Conservation (phyloP, 1,140 invertebrate species). For the Leptopilina clavipes region DNA sequence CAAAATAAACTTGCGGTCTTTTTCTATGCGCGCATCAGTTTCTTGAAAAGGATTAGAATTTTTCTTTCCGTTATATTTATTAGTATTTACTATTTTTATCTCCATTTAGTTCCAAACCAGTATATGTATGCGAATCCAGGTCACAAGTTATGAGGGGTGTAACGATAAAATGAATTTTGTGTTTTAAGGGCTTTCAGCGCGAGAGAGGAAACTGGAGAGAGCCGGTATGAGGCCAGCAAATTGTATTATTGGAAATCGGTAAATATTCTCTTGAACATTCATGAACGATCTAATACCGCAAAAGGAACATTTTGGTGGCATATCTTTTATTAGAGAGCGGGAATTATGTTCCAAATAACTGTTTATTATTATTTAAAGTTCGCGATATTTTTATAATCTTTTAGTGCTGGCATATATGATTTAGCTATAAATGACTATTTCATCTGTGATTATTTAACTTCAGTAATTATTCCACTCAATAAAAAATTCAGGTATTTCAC, state of each 20-base stretch:
- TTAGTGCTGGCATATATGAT: no score
- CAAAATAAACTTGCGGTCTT: background rate
- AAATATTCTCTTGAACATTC: background rate
- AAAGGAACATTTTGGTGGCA: background rate
- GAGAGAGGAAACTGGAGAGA: background rate
- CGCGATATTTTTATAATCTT: no score
- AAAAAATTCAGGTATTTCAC: no score
- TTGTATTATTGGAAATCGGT: slow-evolving; percentile 21
- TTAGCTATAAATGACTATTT: no score
- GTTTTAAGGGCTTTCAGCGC: slow-evolving; percentile 11
- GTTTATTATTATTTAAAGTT: no score
- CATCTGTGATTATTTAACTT: no score
- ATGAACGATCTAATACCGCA: background rate
- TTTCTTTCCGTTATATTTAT: no score
- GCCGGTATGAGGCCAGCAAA: background rate
- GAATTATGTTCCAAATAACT: no score
- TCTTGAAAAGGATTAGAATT: no score
- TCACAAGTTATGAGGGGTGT: slow-evolving; percentile 3
- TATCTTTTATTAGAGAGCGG: background rate
- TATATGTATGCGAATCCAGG: background rate
- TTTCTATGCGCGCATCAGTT: no score
- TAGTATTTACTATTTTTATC: background rate
- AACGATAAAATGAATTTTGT: slow-evolving; percentile 26
- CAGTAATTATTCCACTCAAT: no score
- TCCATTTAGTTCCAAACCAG: background rate